Evolutionary conservation across 2,113 vertebrate genomes (phyloP).

Genomic region (Coptodon bakossiorum): DNA sequence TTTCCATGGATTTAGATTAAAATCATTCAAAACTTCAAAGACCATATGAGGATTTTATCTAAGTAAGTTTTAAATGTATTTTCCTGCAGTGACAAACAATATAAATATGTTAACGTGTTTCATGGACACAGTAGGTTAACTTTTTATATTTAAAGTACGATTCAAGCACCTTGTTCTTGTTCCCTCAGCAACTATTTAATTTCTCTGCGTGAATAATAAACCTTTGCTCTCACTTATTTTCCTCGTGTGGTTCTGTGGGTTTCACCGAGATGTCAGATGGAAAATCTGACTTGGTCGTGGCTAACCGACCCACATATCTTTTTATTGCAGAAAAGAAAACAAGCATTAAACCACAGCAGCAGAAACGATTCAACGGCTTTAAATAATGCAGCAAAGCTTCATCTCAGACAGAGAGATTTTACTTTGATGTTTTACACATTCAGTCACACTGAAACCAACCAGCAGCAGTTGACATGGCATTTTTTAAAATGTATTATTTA

Average conservation of each 20-base stretch:
- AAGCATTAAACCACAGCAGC: not conserved
- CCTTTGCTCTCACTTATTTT: not conserved
- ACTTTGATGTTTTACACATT: not conserved
- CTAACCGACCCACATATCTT: fast-evolving
- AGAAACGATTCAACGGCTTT: fast-evolving
- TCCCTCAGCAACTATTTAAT: not conserved
- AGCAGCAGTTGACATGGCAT: fast-evolving
- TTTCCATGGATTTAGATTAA: fast-evolving
- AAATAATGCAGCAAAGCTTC: not conserved
- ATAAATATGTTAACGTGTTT: not conserved
- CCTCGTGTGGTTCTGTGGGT: not conserved
- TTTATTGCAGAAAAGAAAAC: not conserved
- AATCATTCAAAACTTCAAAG: fast-evolving
- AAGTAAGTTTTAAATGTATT: not conserved
- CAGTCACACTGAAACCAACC: not conserved
- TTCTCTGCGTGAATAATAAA: not conserved
- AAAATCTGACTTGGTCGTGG: not conserved
- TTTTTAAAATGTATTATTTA: fast-evolving
- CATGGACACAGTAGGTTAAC: fast-evolving
- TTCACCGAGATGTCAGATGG: not conserved
- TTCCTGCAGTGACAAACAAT: fast-evolving
- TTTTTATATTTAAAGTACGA: not conserved
- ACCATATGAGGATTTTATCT: not conserved
- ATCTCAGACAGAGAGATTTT: not conserved
- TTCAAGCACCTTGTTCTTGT: not conserved